These are phyloP conservation scores for Hyaena hyaena DNA, from an alignment of 2,113 vertebrate species.

Conservation along the genomic window DNA sequence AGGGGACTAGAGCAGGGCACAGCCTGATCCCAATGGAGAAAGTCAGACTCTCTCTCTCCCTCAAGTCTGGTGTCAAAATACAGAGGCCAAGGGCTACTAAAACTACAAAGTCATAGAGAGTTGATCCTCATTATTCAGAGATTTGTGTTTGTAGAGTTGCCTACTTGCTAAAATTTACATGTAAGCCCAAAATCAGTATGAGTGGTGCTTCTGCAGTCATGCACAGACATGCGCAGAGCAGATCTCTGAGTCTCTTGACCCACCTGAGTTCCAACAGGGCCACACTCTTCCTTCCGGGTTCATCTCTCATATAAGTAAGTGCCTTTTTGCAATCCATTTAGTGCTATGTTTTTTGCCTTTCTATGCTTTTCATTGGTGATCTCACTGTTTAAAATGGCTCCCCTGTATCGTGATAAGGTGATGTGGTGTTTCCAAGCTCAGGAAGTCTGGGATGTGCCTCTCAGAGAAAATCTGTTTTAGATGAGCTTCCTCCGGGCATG, in stretches of 20 bases:
- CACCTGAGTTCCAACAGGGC: no score
- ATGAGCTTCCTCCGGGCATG: neutral
- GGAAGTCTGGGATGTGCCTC: neutral
- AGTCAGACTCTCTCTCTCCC: neutral
- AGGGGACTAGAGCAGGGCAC: rapidly evolving
- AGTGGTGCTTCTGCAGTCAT: rapidly evolving
- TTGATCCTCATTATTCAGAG: neutral
- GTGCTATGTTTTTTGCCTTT: neutral
- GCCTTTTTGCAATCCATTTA: neutral
- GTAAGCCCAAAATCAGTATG: neutral
- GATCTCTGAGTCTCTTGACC: rapidly evolving
- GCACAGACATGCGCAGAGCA: rapidly evolving
- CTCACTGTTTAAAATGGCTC: neutral
- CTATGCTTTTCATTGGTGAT: neutral
- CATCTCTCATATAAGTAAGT: neutral
- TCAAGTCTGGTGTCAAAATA: neutral
- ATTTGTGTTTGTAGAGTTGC: neutral
- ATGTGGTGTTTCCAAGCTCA: neutral
- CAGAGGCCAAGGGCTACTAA: neutral
- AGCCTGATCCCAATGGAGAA: neutral
- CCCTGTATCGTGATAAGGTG: no score
- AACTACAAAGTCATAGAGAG: neutral
- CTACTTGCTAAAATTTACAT: neutral
- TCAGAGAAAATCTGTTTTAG: neutral
- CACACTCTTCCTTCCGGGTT: rapidly evolving